These are phyloP conservation scores for Lethocerus indicus DNA, from an alignment of 1,140 invertebrate species.

Conservation along the genomic window DNA sequence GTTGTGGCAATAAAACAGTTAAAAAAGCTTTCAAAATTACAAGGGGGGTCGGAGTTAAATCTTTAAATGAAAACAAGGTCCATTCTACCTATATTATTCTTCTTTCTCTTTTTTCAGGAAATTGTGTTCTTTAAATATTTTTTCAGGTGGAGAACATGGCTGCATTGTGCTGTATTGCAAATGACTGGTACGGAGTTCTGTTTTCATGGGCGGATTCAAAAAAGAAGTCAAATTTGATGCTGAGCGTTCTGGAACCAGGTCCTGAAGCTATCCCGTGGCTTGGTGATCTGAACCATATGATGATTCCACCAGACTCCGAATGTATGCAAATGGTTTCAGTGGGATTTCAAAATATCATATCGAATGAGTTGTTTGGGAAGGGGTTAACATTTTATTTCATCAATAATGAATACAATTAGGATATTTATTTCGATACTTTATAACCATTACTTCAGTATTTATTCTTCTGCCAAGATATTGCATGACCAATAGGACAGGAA, in stretches of 20 bases:
- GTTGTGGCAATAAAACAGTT: too few species aligned
- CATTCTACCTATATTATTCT: not conserved
- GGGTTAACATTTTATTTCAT: too few species aligned
- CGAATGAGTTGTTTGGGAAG: too few species aligned
- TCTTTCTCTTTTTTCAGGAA: not conserved
- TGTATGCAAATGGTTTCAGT: constrained; percentile 2
- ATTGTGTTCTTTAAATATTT: not conserved
- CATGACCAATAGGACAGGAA: too few species aligned
- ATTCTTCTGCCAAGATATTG: too few species aligned
- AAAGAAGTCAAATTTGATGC: constrained; percentile 88
- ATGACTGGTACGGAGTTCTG: constrained; percentile 86
- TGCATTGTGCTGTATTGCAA: constrained; percentile 56
- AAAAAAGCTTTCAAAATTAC: too few species aligned
- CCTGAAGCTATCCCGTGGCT: constrained; percentile 72
- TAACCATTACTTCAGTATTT: too few species aligned
- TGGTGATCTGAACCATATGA: constrained; percentile 56
- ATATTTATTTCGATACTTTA: too few species aligned
- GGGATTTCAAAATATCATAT: too few species aligned
- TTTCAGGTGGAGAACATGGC: constrained; percentile 62
- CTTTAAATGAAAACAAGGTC: too few species aligned
- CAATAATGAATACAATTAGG: too few species aligned
- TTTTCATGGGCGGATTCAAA: constrained; percentile 89
- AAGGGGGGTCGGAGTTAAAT: too few species aligned
- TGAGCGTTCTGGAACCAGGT: constrained; percentile 73
- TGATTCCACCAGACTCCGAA: constrained; percentile 27